Evolutionary conservation across 1,140 invertebrate genomes (phyloP).

Genomic region (Cydia amplana): DNA sequence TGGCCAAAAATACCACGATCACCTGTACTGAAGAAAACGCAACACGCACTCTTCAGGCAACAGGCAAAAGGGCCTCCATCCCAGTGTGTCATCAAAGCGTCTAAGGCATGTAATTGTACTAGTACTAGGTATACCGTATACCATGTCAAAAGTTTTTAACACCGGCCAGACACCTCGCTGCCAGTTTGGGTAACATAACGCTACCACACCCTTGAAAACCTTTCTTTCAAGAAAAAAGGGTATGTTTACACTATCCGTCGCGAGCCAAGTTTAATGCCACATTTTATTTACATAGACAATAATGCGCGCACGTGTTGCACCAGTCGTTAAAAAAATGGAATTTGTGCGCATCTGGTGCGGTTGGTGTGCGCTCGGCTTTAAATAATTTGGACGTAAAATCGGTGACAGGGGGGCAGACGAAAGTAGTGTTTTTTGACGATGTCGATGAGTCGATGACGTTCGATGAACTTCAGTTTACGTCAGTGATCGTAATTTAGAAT

Average conservation of each 20-base stretch:
- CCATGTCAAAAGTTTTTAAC: neutral
- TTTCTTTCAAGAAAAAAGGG: slow-evolving; percentile 39
- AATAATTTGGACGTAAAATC: slow-evolving; percentile 34
- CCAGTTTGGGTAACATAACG: neutral
- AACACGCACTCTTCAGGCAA: neutral
- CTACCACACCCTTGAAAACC: slow-evolving; percentile 7
- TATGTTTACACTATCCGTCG: slow-evolving; percentile 44
- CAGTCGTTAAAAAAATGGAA: slow-evolving; percentile 48
- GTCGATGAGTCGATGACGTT: slow-evolving; percentile 1
- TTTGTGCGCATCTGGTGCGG: slow-evolving; percentile 47
- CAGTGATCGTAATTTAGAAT: neutral
- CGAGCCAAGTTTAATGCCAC: slow-evolving; percentile 40
- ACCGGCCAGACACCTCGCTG: neutral
- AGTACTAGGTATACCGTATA: too few relatives aligned
- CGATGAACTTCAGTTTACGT: neutral
- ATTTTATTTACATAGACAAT: slow-evolving; percentile 53
- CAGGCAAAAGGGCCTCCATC: neutral
- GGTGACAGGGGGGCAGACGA: slow-evolving; percentile 2
- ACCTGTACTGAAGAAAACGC: neutral
- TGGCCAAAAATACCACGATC: too few relatives aligned
- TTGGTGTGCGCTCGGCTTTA: slow-evolving; percentile 35
- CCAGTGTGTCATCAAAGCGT: neutral
- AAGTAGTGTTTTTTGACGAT: neutral
- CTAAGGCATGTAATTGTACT: neutral
- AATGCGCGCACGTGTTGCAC: slow-evolving; percentile 36